Base-by-base conservation (phyloP, 2,888 invertebrate species). In the Amblyjoppa proteus region DNA sequence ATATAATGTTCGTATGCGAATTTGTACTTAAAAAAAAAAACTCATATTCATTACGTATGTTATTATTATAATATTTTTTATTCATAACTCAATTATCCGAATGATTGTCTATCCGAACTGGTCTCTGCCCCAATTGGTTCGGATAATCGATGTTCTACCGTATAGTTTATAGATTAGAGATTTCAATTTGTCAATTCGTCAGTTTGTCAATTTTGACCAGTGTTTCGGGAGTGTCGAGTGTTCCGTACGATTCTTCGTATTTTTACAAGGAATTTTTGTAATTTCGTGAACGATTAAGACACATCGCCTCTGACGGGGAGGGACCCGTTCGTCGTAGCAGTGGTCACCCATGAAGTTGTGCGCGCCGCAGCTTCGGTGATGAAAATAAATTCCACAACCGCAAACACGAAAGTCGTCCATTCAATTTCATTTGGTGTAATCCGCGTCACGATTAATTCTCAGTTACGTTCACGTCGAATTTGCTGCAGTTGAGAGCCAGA, bases 381-480 rank as follows among this genome's bases (percentile, higher is more conserved):
- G 81, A 84, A 81, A 75, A 85, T 85, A 78, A 85, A 85, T 85
- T 82, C 78, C 78, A 79, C 69, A 85, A 81, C 78, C 70, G 78
- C 28, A 38, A 53, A 61, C 85, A 71, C 81, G 53, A 75, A 45
- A 77, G 73, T 79, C 74, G 64, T 71, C 81, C 81, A 82, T 85
- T 85, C 81, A 81, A 82, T 85, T 81, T 82, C 81, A 85, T 82
- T 85, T 85, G 81, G 34, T 58, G 81, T 82, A 85, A 82, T 85
- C 81, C 81, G 53, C 61, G 53, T 75, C 56, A 51, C 81, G 78
- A 85, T 85, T 85, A 81, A 85, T 85, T 74, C 77, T 75, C 70
- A 49, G 85, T 70, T 49, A 75, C 58, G 71, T 64, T 68, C 34
- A 28, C 64, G 71, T 82, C 75, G 81, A 85, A 79, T 79, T 85